Percentiles rank a stretch among this genome's conserved stretches.
These are phyloP conservation scores for Brachionus sp. DNA, from an alignment of 1,140 invertebrate species.

Conservation along the genomic window DNA sequence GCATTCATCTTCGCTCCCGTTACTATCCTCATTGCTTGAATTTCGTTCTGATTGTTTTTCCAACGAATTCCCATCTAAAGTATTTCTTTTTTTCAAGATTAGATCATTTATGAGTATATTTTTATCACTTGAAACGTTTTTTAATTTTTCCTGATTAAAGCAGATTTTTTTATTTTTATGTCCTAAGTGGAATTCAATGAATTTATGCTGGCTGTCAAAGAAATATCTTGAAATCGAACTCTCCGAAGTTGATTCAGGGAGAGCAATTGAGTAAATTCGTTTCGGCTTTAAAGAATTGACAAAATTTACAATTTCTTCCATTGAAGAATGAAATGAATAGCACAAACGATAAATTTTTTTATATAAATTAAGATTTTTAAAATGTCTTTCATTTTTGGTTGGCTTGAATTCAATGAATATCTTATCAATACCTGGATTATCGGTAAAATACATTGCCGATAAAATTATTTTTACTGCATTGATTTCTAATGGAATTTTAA, in stretches of 20 bases:
- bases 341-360: slow-evolving; percentile 49
- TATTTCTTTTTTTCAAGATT: background rate
- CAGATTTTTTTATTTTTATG: background rate
- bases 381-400: background rate
- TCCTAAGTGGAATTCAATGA: background rate
- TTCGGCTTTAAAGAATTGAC: slow-evolving; percentile 53
- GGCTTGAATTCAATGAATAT: slow-evolving; percentile 47
- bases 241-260: slow-evolving; percentile 47
- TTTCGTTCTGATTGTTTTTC: background rate
- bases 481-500: background rate
- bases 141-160: background rate
- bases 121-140: background rate
- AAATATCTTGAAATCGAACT: background rate
- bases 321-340: slow-evolving; percentile 58
- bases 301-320: slow-evolving; percentile 53
- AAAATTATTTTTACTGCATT: slow-evolving; percentile 52
- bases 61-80: background rate
- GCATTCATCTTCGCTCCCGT: background rate
- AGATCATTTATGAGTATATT: background rate
- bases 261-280: slow-evolving; percentile 52
- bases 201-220: background rate
- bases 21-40: background rate
- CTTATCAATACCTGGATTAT: slow-evolving; percentile 49
- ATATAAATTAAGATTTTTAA: background rate
- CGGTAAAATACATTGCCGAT: slow-evolving; percentile 57